phyloP scores from a whole-genome alignment of 2,888 invertebrate genomes.

The Gastrophysa polygoni region DNA sequence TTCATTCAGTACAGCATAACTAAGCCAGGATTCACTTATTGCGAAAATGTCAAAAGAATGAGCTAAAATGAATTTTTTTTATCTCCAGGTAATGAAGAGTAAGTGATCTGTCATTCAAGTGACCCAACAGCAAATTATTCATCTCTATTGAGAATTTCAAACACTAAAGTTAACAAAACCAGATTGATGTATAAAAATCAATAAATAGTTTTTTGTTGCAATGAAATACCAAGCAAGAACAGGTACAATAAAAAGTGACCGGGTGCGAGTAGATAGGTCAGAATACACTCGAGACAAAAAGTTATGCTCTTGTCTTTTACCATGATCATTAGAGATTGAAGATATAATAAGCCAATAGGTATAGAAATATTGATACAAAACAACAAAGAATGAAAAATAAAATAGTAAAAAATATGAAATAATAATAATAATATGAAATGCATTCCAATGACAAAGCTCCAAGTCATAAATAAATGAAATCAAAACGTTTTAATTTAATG shows the following conservation, averaged over 20 bases:
- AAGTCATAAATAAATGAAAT: not conserved
- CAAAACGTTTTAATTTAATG: not conserved
- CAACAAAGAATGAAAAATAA: no score
- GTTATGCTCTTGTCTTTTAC: not conserved
- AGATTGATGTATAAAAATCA: no score
- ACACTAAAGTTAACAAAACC: not conserved
- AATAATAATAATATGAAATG: no score
- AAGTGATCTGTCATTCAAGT: not conserved
- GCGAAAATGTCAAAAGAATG: not conserved
- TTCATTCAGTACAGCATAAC: not conserved
- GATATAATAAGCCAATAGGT: not conserved
- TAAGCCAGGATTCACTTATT: constrained; percentile 1
- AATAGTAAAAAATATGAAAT: no score
- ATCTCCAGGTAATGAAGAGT: not conserved
- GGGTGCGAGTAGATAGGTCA: not conserved
- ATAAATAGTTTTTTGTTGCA: no score
- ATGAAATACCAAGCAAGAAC: not conserved
- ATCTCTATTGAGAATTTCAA: not conserved
- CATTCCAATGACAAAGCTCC: not conserved
- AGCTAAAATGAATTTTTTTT: not conserved
- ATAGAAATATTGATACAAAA: not conserved
- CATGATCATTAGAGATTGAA: not conserved
- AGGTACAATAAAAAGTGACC: not conserved
- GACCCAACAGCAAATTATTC: not conserved
- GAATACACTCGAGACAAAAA: not conserved